phyloP scores from a whole-genome alignment of 2,888 invertebrate genomes.

The Enchytraeus crypticus region DNA sequence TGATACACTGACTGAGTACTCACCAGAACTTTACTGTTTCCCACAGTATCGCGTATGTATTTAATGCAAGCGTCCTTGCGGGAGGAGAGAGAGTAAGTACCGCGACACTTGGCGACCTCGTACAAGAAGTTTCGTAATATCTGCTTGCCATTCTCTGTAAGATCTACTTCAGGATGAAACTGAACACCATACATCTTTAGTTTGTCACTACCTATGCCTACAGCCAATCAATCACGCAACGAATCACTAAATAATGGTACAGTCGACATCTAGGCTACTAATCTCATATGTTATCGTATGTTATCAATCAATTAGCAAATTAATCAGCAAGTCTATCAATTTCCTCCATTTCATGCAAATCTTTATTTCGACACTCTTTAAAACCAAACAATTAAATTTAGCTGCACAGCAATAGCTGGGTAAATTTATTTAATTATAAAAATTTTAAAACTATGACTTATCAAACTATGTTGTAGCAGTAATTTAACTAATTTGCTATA shows the following conservation, averaged over 20 bases:
- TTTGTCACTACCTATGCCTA: constrained; percentile 82
- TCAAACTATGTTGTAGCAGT: too few relatives aligned
- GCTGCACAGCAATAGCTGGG: too few relatives aligned
- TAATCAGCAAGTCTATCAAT: too few relatives aligned
- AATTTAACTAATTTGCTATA: too few relatives aligned
- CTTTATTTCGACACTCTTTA: too few relatives aligned
- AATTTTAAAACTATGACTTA: too few relatives aligned
- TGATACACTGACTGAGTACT: too few relatives aligned
- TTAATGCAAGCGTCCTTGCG: constrained; percentile 83
- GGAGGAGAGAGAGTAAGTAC: constrained; percentile 76
- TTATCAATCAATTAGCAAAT: neutral
- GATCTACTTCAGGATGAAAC: constrained; percentile 97
- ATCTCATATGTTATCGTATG: neutral
- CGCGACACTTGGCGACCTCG: constrained; percentile 75
- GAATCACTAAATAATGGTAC: neutral
- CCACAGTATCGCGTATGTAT: constrained; percentile 80
- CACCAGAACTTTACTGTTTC: constrained; percentile 83
- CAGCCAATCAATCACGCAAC: constrained; percentile 6
- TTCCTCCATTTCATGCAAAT: too few relatives aligned
- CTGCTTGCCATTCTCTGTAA: constrained; percentile 77
- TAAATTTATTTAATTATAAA: too few relatives aligned
- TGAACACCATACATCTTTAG: constrained; percentile 74
- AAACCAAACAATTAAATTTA: too few relatives aligned
- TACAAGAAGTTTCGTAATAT: constrained; percentile 92
- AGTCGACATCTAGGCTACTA: neutral